Base-by-base conservation (phyloP, 2,113 vertebrate species). In the Archocentrus centrarchus region DNA sequence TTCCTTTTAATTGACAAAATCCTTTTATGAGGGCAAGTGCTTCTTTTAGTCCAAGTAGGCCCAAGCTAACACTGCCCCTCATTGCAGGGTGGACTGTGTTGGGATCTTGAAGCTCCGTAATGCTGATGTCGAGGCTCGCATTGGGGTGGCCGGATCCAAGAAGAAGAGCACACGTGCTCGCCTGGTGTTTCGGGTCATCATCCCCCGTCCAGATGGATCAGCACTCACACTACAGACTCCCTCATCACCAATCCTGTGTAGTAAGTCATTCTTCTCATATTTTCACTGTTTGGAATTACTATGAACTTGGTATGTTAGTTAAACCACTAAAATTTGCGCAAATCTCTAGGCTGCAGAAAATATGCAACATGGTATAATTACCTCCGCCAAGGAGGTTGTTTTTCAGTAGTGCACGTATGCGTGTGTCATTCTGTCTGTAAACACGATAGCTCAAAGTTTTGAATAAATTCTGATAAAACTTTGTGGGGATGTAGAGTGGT, bases 111-210 rank as follows among this genome's bases (percentile, higher is more conserved):
- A 99, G 94, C 96, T 99, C 63, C 97, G 98, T 80, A 99, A 99
- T 47, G 98, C 98, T 24, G 98, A 99, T 44, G 98, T 99, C 7
- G 98, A 99, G 94, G 98, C 98, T 88, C 97, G 98, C 87, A 99
- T 99, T 75, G 98, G 98, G 30, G 97, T 99, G 80, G 97, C 97
- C 1, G 98, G 98, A 37, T 99, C 98, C 39, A 99, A 99, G 96
- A 99, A 98, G 89, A 99, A 99, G 87, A 99, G 98, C 93, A 99
- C 98, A 17, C 97, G 98, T 2, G 98, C 98, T 73, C 96, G 98
- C 75, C 95, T 99, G 86, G 98, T 99, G 79, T 99, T 99, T 89
- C 96, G 98, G 37, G 98, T 99, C 88, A 99, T 96, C 93, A 97
- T 99, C 92, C 95, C 95, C 3, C 97, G 97, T 81, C 94, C 97